A percentile compares a stretch with the other conserved stretches of the same genome.
phyloP scores from a whole-genome alignment of 2,888 invertebrate genomes.

The Andrena flavipes region DNA sequence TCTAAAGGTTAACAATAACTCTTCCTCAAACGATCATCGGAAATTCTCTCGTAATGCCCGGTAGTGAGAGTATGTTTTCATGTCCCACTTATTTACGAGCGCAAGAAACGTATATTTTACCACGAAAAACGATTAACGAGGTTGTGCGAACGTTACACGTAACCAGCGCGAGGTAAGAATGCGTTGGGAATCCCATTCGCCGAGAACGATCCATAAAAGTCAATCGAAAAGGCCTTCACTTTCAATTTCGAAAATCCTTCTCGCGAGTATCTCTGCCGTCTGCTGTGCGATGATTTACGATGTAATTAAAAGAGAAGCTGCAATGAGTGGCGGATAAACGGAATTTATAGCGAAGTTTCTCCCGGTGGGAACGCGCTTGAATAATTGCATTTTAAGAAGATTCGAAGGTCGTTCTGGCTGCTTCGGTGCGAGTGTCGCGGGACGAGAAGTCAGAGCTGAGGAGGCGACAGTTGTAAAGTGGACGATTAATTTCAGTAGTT shows the following conservation, averaged over 20 bases:
- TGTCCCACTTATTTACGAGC: background rate
- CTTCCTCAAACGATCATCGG: background rate
- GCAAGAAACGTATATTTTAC: background rate
- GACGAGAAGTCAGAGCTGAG: background rate
- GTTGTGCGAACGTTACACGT: background rate
- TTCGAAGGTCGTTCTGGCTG: background rate
- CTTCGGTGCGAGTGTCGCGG: background rate
- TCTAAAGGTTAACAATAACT: too few relatives aligned
- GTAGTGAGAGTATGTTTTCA: background rate
- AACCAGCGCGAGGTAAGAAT: background rate
- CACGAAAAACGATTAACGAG: background rate
- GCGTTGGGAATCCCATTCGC: background rate
- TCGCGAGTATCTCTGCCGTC: background rate
- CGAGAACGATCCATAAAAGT: background rate
- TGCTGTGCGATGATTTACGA: background rate
- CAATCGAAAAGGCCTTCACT: background rate
- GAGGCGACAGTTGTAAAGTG: slow-evolving; percentile 7
- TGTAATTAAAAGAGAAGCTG: background rate
- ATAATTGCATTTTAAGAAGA: background rate
- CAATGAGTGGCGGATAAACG: background rate
- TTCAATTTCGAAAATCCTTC: background rate
- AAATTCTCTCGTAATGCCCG: background rate
- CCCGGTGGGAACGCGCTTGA: background rate
- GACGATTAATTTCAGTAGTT: slow-evolving; percentile 15
- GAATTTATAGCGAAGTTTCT: background rate